A percentile compares a stretch with the other conserved stretches of the same genome.
These are phyloP conservation scores for Asobara japonica DNA, from an alignment of 1,140 invertebrate species.

Conservation along the genomic window DNA sequence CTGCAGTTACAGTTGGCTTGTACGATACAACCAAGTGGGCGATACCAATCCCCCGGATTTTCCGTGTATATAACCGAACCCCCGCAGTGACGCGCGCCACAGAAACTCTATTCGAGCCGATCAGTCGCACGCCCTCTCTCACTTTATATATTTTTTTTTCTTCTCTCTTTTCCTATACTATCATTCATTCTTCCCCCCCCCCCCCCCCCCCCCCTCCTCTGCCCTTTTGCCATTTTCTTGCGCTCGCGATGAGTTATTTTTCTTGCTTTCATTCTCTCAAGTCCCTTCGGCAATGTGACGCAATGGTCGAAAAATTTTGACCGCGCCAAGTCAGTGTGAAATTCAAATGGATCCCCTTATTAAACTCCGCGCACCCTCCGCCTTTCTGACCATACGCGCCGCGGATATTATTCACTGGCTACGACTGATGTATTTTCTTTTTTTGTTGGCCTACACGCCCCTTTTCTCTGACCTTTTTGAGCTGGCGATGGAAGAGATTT, in stretches of 20 bases:
- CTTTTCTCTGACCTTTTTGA: slow-evolving; percentile 37
- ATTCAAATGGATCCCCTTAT: slow-evolving; percentile 62
- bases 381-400: slow-evolving; percentile 7
- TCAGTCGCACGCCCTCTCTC: slow-evolving; percentile 50
- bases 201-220: too few relatives aligned
- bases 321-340: slow-evolving; percentile 58
- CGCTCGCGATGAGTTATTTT: slow-evolving; percentile 20
- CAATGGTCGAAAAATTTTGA: not conserved
- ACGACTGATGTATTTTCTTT: slow-evolving; percentile 21
- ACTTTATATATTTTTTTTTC: slow-evolving; percentile 45
- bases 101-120: slow-evolving; percentile 51
- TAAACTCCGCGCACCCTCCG: slow-evolving; percentile 58
- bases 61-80: not conserved
- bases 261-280: slow-evolving; percentile 1
- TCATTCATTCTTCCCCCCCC: slow-evolving; percentile 45
- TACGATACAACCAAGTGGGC: not conserved
- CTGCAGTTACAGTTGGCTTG: slow-evolving; percentile 18
- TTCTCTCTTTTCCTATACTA: slow-evolving; percentile 37
- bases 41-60: not conserved
- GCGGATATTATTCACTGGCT: slow-evolving; percentile 27
- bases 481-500: not conserved
- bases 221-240: slow-evolving; percentile 6
- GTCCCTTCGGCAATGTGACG: not conserved
- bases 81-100: slow-evolving; percentile 23
- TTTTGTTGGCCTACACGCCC: slow-evolving; percentile 6